Conservation (phyloP, 2,888 invertebrate species). For the Rotaria macrura region DNA sequence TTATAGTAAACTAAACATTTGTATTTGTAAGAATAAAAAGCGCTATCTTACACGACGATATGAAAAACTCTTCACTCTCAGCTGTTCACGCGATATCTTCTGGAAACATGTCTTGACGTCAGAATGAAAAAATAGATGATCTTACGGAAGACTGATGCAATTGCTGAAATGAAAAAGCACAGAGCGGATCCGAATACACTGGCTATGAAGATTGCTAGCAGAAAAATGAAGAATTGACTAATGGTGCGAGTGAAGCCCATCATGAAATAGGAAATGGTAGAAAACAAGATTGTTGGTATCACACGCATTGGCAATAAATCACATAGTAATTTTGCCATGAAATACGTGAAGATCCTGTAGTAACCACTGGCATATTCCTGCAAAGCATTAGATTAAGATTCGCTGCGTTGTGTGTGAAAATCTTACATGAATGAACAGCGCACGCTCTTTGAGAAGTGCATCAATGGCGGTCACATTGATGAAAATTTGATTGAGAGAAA, state of each 20-base stretch:
- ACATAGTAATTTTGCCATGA: constrained; percentile 45
- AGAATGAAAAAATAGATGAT: too few relatives aligned
- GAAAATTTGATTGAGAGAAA: constrained; percentile 49
- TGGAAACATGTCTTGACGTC: too few relatives aligned
- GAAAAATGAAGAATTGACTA: constrained; percentile 44
- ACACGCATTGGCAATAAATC: constrained; percentile 46
- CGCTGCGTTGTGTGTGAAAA: too few relatives aligned
- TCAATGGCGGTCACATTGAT: constrained; percentile 48
- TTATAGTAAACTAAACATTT: too few relatives aligned
- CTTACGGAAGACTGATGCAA: constrained; percentile 41
- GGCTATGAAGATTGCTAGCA: constrained; percentile 42
- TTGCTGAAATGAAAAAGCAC: constrained; percentile 44
- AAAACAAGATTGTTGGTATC: constrained; percentile 42
- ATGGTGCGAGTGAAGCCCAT: constrained; percentile 39
- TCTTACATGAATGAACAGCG: constrained; percentile 44
- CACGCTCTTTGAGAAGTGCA: neutral
- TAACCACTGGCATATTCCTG: constrained; percentile 45
- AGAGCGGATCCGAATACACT: constrained; percentile 44
- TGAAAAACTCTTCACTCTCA: too few relatives aligned
- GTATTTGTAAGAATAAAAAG: too few relatives aligned
- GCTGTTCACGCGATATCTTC: too few relatives aligned
- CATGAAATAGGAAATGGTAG: constrained; percentile 46
- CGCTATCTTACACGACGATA: too few relatives aligned
- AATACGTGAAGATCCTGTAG: constrained; percentile 47
- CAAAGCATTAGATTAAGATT: too few relatives aligned